phyloP scores from a whole-genome alignment of 2,888 invertebrate genomes.

The Watsonalla binaria region DNA sequence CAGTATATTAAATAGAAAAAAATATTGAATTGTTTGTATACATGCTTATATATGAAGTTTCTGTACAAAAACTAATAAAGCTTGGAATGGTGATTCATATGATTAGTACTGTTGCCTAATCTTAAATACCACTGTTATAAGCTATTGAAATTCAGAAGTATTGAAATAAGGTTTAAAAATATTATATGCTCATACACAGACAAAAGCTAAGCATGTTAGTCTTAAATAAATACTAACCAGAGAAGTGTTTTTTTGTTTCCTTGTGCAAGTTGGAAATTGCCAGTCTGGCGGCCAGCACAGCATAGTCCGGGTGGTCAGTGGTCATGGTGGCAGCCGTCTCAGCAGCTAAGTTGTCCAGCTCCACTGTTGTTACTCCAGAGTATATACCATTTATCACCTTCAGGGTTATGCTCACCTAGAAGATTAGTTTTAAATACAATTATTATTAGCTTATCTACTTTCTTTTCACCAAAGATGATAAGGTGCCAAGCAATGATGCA shows the following conservation, averaged over 20 bases:
- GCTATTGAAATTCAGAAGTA: too few species aligned
- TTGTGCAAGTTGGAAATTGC: slow-evolving; percentile 99
- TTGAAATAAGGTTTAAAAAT: too few species aligned
- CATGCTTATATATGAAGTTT: too few species aligned
- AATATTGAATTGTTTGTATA: too few species aligned
- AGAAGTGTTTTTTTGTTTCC: slow-evolving; percentile 96
- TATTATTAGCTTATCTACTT: slow-evolving; percentile 48
- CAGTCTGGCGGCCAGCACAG: slow-evolving; percentile 91
- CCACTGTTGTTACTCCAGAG: slow-evolving; percentile 97
- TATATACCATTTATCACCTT: slow-evolving; percentile 97
- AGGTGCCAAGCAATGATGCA: too few species aligned
- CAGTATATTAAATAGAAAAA: too few species aligned
- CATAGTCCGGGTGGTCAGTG: slow-evolving; percentile 98
- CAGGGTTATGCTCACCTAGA: slow-evolving; percentile 87
- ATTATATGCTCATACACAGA: too few species aligned
- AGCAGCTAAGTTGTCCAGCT: slow-evolving; percentile 98
- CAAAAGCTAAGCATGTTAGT: neutral
- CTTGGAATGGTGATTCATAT: too few species aligned
- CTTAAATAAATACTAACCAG: slow-evolving; percentile 75
- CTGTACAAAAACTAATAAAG: too few species aligned
- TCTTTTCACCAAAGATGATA: too few species aligned
- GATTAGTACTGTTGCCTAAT: too few species aligned
- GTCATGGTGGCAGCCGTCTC: slow-evolving; percentile 99
- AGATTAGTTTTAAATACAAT: slow-evolving; percentile 40
- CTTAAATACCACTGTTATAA: too few species aligned